Base-by-base conservation (phyloP, 2,113 vertebrate species). In the Mastomys natalensis region DNA sequence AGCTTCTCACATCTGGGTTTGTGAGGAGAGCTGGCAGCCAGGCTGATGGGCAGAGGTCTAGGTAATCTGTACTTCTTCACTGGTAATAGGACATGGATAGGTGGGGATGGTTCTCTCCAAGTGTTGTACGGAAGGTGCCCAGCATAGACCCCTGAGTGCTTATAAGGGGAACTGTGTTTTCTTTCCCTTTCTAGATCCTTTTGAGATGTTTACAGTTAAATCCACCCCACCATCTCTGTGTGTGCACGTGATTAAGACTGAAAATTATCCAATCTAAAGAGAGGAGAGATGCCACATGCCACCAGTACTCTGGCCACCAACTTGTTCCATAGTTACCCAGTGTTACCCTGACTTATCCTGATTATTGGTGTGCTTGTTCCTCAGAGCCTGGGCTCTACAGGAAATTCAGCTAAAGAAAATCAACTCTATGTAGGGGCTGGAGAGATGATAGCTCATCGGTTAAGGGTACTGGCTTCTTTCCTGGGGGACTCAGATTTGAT, bases 371-470 rank as follows among this genome's bases (percentile, higher is more conserved):
- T 22, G 66, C 45, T 77, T 90, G 40, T 88, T 45, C 73, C 77
- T 92, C 34, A 53, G 51, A 48, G 24, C n/a, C 53, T 93, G 48
- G 10, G 34, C 43, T 58, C 40, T 62, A 31, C 53, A 96, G 90
- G 86, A 93, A 97, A 55, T 8, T 24, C 60, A 37, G 43, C 22
- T 92, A 40, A 90, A 78, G 15, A 68, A 51, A 74, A 86, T 84
- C 60, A 70, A 43, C 70, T 51, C 53, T 37, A 70, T 72, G 72
- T 22, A 22, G n/a, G 72, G 72, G n/a, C 72, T 74, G n/a, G 21
- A 43, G 72, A 43, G n/a, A 22, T 22, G 72, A 22, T 11, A 40
- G 72, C n/a, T 24, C 72, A 9, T 24, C 40, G 3, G n/a, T 43
- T 22, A 43, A 40, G n/a, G 43, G 21, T 40, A 3, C 70, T 40